Conservation (phyloP, 2,113 vertebrate genomes). For the Indri indri region DNA sequence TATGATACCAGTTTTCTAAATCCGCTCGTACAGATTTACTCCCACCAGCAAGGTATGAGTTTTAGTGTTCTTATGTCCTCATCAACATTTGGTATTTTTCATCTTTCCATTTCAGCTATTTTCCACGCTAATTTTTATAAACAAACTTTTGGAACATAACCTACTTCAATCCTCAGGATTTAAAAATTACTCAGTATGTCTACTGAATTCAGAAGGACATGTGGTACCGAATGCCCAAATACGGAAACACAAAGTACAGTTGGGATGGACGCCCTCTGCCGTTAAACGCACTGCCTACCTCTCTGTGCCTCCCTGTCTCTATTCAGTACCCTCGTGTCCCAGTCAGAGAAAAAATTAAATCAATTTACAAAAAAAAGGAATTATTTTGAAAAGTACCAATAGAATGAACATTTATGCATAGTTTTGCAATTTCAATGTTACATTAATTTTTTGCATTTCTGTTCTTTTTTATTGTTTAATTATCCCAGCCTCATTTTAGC, state of each 20-base stretch:
- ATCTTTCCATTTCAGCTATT: not conserved
- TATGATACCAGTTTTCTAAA: not conserved
- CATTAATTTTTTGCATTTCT: not conserved
- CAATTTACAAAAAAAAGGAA: not conserved
- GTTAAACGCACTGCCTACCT: not conserved
- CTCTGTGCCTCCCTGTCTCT: not conserved
- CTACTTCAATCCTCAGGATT: not conserved
- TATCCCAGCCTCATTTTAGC: not conserved
- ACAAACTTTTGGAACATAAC: not conserved
- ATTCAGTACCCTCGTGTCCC: not conserved
- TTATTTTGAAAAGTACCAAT: not conserved
- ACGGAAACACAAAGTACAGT: not conserved
- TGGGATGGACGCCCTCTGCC: not conserved
- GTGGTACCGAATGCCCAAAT: not conserved
- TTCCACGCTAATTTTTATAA: not conserved
- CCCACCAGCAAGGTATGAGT: not conserved
- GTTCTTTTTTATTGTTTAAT: not conserved
- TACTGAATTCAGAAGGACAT: not conserved
- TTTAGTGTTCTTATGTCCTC: not conserved
- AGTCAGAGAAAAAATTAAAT: not conserved
- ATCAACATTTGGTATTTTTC: not conserved
- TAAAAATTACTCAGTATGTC: not conserved
- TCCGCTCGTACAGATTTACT: not conserved
- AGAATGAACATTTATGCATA: not conserved
- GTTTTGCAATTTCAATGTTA: not conserved